These are phyloP conservation scores for Drosophila meridionalis DNA, from an alignment of 2,888 invertebrate genomes.

Conservation along the genomic window DNA sequence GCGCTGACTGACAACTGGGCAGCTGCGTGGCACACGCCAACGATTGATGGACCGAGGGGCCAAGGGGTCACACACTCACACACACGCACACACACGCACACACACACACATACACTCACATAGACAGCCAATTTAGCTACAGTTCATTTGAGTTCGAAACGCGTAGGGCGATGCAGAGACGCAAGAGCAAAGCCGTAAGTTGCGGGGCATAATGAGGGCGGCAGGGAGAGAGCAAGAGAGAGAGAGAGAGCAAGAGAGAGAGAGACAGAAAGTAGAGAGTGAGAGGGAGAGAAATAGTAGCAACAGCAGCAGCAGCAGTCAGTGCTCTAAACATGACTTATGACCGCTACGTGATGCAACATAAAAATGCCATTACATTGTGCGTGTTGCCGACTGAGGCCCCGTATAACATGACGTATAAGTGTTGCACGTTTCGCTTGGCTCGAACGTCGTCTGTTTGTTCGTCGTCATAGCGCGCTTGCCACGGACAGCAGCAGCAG, in stretches of 20 bases:
- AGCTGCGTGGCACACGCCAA: slow-evolving; percentile 13
- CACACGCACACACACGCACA: neutral
- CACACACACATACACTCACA: neutral
- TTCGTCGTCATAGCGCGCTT: slow-evolving; percentile 56
- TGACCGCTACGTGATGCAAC: slow-evolving; percentile 84
- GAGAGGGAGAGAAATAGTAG: slow-evolving; percentile 9
- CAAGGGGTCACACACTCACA: slow-evolving; percentile 14
- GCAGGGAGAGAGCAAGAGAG: neutral
- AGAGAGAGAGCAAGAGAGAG: too few species aligned
- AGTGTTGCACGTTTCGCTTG: slow-evolving; percentile 78
- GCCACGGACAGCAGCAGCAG: slow-evolving; percentile 52
- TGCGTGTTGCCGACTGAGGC: slow-evolving; percentile 62
- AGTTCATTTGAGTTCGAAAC: slow-evolving; percentile 75
- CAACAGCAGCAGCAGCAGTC: slow-evolving; percentile 40
- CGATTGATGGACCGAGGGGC: slow-evolving; percentile 17
- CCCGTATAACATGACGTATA: slow-evolving; percentile 79
- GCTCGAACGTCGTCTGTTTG: slow-evolving; percentile 39
- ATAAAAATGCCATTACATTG: slow-evolving; percentile 82
- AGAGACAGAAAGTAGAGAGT: too few species aligned
- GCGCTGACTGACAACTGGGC: slow-evolving; percentile 71
- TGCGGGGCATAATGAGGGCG: neutral
- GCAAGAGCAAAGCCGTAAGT: neutral
- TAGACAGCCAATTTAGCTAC: slow-evolving; percentile 68
- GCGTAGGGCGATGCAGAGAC: slow-evolving; percentile 27
- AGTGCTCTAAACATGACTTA: slow-evolving; percentile 84